phyloP scores from a whole-genome alignment of 53 echinoderm and acorn worm genomes.

The Paracentrotus lividus region DNA sequence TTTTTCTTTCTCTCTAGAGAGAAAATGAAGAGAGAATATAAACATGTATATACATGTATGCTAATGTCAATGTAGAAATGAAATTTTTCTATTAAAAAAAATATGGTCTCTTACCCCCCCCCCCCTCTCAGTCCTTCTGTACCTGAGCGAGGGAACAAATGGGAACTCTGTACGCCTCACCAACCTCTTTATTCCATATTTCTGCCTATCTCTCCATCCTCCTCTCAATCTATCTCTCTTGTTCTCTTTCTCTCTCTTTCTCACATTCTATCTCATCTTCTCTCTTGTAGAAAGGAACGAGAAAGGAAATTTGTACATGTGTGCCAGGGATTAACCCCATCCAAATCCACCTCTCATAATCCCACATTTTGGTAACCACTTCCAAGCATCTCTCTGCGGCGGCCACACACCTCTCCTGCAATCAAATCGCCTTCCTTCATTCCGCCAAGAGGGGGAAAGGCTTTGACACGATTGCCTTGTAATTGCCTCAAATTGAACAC shows the following conservation, averaged over 20 bases:
- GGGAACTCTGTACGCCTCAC: too few relatives aligned
- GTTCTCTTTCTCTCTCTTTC: too few relatives aligned
- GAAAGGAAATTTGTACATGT: background rate
- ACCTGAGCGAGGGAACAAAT: too few relatives aligned
- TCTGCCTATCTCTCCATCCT: too few relatives aligned
- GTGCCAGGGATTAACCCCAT: constrained; percentile 38
- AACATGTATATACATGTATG: too few relatives aligned
- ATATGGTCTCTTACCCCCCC: background rate
- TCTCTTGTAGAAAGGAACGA: background rate
- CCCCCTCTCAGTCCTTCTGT: too few relatives aligned
- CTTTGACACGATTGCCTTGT: constrained; percentile 52
- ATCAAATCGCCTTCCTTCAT: constrained; percentile 5
- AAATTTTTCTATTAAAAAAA: too few relatives aligned
- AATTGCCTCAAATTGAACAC: constrained; percentile 58
- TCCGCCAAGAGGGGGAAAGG: constrained; percentile 34
- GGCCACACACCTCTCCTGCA: constrained; percentile 55
- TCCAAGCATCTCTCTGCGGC: constrained; percentile 19
- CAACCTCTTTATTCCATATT: too few relatives aligned
- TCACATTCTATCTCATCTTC: background rate
- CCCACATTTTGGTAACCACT: background rate
- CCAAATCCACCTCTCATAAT: constrained; percentile 52
- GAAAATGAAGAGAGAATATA: too few relatives aligned
- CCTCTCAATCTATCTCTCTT: too few relatives aligned
- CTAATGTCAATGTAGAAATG: too few relatives aligned
- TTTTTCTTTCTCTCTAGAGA: too few relatives aligned